phyloP scores from a whole-genome alignment of 2,113 vertebrate genomes.

The Nothoprocta pentlandii region DNA sequence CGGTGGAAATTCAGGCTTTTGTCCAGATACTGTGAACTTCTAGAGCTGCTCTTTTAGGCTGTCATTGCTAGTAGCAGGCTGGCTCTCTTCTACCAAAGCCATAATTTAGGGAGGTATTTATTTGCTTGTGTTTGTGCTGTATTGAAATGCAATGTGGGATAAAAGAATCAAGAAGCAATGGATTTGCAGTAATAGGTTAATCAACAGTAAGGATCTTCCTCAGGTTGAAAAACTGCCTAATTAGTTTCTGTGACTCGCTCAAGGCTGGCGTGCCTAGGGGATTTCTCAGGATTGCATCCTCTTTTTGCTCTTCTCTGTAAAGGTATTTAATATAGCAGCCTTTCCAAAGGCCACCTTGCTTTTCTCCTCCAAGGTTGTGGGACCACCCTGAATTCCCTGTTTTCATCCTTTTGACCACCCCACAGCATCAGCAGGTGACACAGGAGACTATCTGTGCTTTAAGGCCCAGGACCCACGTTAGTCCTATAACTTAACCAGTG shows the following conservation, averaged over 20 bases:
- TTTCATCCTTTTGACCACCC: not conserved
- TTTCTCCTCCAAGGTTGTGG: not conserved
- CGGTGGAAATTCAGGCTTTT: not conserved
- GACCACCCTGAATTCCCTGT: not conserved
- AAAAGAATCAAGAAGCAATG: not conserved
- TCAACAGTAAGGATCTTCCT: not conserved
- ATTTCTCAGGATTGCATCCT: not conserved
- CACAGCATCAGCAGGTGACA: accelerated
- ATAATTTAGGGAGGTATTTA: not conserved
- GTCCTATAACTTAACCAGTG: accelerated
- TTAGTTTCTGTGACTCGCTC: not conserved
- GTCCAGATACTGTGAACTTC: not conserved
- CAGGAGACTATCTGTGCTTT: not conserved
- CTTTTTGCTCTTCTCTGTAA: not conserved
- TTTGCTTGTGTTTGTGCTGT: not conserved
- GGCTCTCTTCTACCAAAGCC: not conserved
- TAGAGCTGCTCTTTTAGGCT: not conserved
- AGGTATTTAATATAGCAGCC: not conserved
- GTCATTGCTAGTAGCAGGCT: accelerated
- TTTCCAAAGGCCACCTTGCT: not conserved
- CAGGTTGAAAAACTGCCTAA: not conserved
- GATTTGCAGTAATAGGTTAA: not conserved
- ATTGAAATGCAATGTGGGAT: not conserved
- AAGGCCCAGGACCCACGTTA: accelerated
- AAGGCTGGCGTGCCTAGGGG: not conserved